phyloP scores from a whole-genome alignment of 2,797 vertebrate genomes.

The Xiphorhynchus erythropygius region DNA sequence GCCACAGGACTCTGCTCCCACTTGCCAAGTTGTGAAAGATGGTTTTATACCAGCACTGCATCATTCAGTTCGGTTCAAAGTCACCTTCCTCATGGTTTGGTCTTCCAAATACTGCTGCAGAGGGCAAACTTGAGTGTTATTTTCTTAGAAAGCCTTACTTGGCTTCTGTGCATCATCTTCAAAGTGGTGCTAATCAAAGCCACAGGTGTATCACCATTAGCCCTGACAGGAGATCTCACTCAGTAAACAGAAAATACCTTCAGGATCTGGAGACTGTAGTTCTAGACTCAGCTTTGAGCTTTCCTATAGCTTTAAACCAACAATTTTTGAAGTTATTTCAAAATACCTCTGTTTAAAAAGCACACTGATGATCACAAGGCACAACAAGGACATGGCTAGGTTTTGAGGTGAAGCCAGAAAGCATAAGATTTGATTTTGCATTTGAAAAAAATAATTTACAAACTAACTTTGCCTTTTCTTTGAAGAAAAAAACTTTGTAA shows the following conservation, averaged over 20 bases:
- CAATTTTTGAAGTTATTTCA: not conserved
- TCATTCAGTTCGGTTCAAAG: rapidly evolving
- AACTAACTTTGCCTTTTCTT: not conserved
- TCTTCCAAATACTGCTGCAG: not conserved
- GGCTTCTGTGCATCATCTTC: not conserved
- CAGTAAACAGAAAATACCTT: not conserved
- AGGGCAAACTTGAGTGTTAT: not conserved
- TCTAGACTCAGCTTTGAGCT: not conserved
- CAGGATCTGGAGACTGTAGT: not conserved
- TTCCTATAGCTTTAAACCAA: not conserved
- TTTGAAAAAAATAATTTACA: not conserved
- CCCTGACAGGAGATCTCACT: not conserved
- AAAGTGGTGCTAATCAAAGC: not conserved
- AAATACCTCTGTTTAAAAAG: not conserved
- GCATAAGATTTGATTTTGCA: not conserved
- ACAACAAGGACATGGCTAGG: not conserved
- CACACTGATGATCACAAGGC: not conserved
- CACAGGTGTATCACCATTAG: not conserved
- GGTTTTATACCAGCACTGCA: not conserved
- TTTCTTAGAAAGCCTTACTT: not conserved
- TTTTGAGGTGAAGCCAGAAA: not conserved
- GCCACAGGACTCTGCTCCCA: not conserved
- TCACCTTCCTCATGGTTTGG: not conserved
- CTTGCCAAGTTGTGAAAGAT: rapidly evolving
- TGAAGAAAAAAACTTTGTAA: not conserved